Evolutionary conservation across 2,113 vertebrate genomes (phyloP).

Genomic region (Zosterops pallidus): DNA sequence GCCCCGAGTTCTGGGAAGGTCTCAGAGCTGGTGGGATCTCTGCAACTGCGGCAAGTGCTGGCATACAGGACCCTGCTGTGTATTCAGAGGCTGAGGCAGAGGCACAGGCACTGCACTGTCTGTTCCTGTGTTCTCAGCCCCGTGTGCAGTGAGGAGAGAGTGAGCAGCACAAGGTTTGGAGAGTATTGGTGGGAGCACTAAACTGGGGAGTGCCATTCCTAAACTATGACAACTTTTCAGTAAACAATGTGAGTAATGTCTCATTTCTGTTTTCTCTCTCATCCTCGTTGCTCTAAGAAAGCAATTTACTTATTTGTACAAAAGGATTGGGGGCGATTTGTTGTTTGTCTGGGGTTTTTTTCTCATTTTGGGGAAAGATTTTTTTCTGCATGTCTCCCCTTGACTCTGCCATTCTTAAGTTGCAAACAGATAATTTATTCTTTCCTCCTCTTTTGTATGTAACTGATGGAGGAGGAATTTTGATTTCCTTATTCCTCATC

Average conservation of each 20-base stretch:
- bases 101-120: not conserved
- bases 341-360: not conserved
- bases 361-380: not conserved
- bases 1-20: not conserved
- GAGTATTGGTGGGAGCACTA: too few species aligned
- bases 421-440: not conserved
- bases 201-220: rapidly evolving
- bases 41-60: not conserved
- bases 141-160: not conserved
- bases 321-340: not conserved
- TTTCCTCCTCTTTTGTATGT: not conserved
- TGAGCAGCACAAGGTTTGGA: not conserved
- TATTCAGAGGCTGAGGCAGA: not conserved
- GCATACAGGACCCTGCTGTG: not conserved
- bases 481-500: not conserved
- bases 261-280: not conserved
- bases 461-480: not conserved
- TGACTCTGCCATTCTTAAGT: not conserved
- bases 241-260: not conserved
- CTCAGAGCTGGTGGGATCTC: not conserved
- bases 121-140: not conserved
- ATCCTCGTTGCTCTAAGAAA: not conserved
- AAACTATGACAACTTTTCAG: not conserved
- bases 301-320: not conserved
- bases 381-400: not conserved